phyloP scores from a whole-genome alignment of 2,888 invertebrate genomes.

The Nymphalis urticae region DNA sequence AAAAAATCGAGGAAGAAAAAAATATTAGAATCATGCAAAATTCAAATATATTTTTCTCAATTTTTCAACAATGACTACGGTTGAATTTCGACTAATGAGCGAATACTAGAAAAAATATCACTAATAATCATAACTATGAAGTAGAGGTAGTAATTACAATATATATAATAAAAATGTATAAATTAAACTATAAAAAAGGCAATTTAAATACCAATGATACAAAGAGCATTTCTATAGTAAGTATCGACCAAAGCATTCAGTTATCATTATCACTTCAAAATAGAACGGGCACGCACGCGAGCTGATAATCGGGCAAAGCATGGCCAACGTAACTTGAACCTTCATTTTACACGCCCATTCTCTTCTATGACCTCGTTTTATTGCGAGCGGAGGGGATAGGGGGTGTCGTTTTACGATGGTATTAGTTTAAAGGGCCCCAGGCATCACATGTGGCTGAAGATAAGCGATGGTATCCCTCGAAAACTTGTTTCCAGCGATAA shows the following conservation, averaged over 20 bases:
- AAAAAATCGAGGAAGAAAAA: too few species aligned
- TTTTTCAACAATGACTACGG: too few species aligned
- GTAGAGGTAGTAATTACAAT: too few species aligned
- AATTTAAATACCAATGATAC: constrained; percentile 1
- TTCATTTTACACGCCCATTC: constrained; percentile 65
- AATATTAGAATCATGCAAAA: too few species aligned
- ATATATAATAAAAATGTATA: too few species aligned
- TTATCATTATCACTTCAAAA: constrained; percentile 79
- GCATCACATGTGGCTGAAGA: constrained; percentile 76
- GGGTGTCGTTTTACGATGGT: constrained; percentile 63
- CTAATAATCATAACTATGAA: too few species aligned
- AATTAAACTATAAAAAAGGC: not conserved
- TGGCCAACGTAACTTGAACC: constrained; percentile 61
- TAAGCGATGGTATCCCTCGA: constrained; percentile 76
- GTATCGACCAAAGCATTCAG: constrained; percentile 50
- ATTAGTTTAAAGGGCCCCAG: constrained; percentile 71
- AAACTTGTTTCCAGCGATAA: constrained; percentile 77
- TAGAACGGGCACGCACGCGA: constrained; percentile 77
- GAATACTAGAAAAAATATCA: too few species aligned
- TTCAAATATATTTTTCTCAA: too few species aligned
- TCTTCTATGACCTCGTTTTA: constrained; percentile 67
- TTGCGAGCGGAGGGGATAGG: constrained; percentile 55
- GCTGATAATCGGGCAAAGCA: constrained; percentile 79
- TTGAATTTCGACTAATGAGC: too few species aligned
- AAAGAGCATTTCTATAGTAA: constrained; percentile 24